A percentile compares a stretch with the other conserved stretches of the same genome.
Conservation (phyloP, 2,113 vertebrate genomes). For the Notiomystis cincta region DNA sequence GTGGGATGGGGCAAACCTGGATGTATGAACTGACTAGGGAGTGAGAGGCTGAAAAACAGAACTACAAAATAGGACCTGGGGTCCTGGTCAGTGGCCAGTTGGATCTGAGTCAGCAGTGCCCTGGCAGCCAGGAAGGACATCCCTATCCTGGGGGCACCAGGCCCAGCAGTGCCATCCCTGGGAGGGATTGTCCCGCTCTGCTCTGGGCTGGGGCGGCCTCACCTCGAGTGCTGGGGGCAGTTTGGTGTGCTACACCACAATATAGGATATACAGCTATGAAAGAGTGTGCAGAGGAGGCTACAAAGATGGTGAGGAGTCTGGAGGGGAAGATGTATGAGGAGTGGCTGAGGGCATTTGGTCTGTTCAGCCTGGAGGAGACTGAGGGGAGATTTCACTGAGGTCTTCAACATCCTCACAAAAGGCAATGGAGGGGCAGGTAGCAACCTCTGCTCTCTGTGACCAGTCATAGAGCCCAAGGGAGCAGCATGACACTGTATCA, state of each 20-base stretch:
- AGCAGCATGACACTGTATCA: not conserved
- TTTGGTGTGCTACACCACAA: not conserved
- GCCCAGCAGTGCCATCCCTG: not conserved
- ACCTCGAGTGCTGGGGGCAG: not conserved
- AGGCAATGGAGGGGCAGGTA: not conserved
- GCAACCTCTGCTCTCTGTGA: not conserved
- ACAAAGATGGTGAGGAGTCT: not conserved
- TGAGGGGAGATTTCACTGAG: not conserved
- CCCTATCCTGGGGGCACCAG: not conserved
- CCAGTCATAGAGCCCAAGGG: not conserved
- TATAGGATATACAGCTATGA: not conserved
- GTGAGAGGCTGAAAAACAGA: not conserved
- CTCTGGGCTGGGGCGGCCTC: not conserved
- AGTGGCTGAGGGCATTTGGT: not conserved
- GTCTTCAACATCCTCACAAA: not conserved
- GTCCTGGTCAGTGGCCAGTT: not conserved
- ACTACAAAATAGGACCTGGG: too few relatives aligned
- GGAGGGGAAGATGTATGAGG: not conserved
- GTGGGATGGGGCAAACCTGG: not conserved
- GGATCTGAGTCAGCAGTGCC: not conserved
- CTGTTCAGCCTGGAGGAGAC: not conserved
- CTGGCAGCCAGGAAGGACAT: not conserved
- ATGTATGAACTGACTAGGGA: not conserved
- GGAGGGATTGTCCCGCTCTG: not conserved
- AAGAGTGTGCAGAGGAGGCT: not conserved